Percentiles rank a stretch among this genome's conserved stretches.
phyloP scores from a whole-genome alignment of 2,888 invertebrate species.

The Volucella bombylans region DNA sequence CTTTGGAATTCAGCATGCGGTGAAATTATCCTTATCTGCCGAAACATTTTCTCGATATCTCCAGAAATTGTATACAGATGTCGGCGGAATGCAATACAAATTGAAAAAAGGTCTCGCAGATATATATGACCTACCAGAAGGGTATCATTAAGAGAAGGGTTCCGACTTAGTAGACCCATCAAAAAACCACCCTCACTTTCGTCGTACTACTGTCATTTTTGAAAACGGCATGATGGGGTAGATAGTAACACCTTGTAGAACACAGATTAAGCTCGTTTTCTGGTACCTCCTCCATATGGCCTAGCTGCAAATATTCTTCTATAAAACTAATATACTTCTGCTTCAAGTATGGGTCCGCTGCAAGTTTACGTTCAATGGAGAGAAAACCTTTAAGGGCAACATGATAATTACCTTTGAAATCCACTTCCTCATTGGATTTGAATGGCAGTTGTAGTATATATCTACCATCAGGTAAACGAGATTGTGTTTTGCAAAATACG shows the following conservation, averaged over 20 bases:
- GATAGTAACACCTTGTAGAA: slow-evolving; percentile 4
- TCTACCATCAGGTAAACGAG: slow-evolving; percentile 5
- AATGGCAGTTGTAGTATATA: neutral
- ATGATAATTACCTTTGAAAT: too few species aligned
- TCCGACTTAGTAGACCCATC: slow-evolving; percentile 40
- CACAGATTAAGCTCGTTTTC: neutral
- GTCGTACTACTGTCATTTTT: slow-evolving; percentile 47
- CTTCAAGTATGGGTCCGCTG: too few species aligned
- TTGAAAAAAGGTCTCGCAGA: slow-evolving; percentile 35
- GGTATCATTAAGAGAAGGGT: slow-evolving; percentile 34
- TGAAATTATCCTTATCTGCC: slow-evolving; percentile 41
- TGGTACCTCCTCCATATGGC: neutral
- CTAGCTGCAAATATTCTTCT: neutral
- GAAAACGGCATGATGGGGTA: slow-evolving; percentile 53
- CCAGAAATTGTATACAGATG: slow-evolving; percentile 47
- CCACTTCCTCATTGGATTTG: too few species aligned
- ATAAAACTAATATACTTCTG: neutral
- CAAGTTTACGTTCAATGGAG: too few species aligned
- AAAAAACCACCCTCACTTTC: slow-evolving; percentile 44
- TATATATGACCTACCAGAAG: slow-evolving; percentile 38
- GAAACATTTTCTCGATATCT: slow-evolving; percentile 60
- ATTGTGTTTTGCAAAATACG: slow-evolving; percentile 6
- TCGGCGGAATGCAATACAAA: slow-evolving; percentile 32
- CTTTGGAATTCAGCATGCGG: slow-evolving; percentile 43
- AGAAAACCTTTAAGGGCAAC: too few species aligned